Evolutionary conservation across 2,888 invertebrate genomes (phyloP), one percentile per base, ranked within the genome.

Genomic region (Papilio elwesi): DNA sequence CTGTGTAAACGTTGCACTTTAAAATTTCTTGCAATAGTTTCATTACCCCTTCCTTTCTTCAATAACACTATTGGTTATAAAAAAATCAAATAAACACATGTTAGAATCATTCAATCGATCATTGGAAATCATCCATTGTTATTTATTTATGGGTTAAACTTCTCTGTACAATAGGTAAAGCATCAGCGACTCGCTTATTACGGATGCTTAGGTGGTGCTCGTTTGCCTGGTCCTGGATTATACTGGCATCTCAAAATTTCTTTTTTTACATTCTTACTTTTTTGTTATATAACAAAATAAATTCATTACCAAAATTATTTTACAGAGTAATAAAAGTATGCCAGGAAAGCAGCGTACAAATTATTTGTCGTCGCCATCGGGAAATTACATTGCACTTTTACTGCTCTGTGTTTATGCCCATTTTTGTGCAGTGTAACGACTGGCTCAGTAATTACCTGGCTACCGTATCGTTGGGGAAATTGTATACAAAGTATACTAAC

Each of bases 341-440:
- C 26, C 53, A 16, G 16, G 16, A 15, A 15, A 55, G 26, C 16
- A 55, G 16, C 16, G 53, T 55, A 55, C 16, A 55, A 55, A 26
- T 13, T n/a, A n/a, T 26, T 55, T 55, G 53, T 55, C 53, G 16
- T 55, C 16, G 16, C 53, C 53, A 16, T 11, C 53, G 11, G 51
- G 7, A 26, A 55, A 55, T 55, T 55, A 55, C 53, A 26, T 55
- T 55, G 53, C 53, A 55, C 26, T 55, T 55, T 55, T 55, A 55
- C 53, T 26, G 53, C 53, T 55, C 53, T 55, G 53, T 55, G 53
- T 55, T 55, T 55, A 26, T 55, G 26, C 53, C 12, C 53, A 55
- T 55, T 55, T 55, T 55, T 26, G 43, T 43, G 16, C 11, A 55
- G 53, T 26, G 53, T 55, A 11, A 55, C 53, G 53, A 16, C 53